Evolutionary conservation across 1,140 invertebrate species (phyloP), one percentile per base, ranked within the genome.

Genomic region (Zelostemma sp.): DNA sequence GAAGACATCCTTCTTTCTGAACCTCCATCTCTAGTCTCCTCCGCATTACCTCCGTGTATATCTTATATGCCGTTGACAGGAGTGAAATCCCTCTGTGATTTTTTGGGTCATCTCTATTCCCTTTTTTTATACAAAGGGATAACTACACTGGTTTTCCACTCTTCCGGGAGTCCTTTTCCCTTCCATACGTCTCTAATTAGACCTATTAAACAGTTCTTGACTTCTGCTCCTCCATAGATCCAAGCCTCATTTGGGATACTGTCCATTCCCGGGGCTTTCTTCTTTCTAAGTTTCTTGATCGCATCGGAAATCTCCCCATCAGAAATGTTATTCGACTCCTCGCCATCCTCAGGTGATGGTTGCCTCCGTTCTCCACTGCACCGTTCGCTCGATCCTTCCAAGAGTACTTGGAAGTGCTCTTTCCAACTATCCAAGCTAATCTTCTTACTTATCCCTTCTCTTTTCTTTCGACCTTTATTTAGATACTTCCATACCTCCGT

Each of bases 1-100:
- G n/a, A n/a, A n/a, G n/a, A n/a, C n/a, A n/a, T n/a, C n/a, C n/a
- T n/a, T n/a, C n/a, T n/a, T n/a, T n/a, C n/a, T n/a, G n/a, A n/a
- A 40, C n/a, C 28, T 65, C 40, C 21, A 28, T 12, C n/a, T 65
- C 41, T 33, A 58, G 2, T 21, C 40, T 41, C 25, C 40, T 57
- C n/a, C 12, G 5, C 4, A 65, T 16, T 8, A 57, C 31, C 14
- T 65, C 19, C 0, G 54, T 31, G 28, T 65, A 57, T 4, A 65
- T 51, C 18, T 57, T 47, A n/a, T 54, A 63, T 2, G 50, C 51
- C 1, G 50, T 54, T 0, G 43, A 16, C 6, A 63, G 15, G 5
- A 65, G 38, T 8, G 61, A 65, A 1, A 65, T 56, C 4, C 54
- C 38, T 33, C 38, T 65, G 14, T 57, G 57, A 14, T 65, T 65